Percentiles rank a stretch among this genome's conserved stretches.
These are phyloP conservation scores for Furnarius figulus DNA, from an alignment of 2,113 vertebrate species.

Conservation along the genomic window DNA sequence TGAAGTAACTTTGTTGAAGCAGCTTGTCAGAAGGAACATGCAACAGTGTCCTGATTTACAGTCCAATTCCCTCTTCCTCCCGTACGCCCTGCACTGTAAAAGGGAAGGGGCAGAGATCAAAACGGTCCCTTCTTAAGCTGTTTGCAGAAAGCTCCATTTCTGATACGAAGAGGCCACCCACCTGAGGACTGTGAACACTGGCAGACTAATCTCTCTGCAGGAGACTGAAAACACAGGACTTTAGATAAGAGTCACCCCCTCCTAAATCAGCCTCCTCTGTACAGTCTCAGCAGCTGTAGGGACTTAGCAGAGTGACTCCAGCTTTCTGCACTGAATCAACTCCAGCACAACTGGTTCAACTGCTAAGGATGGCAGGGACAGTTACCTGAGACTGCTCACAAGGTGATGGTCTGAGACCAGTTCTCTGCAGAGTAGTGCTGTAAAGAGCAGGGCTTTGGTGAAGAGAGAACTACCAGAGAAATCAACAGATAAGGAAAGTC, in stretches of 20 bases:
- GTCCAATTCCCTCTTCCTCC: background rate
- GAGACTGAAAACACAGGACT: background rate
- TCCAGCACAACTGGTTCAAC: background rate
- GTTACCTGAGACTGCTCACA: background rate
- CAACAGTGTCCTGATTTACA: conserved; percentile 19
- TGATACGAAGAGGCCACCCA: background rate
- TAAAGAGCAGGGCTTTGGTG: background rate
- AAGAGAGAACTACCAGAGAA: background rate
- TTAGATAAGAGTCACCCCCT: background rate
- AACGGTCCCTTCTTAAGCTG: background rate
- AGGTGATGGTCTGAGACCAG: background rate
- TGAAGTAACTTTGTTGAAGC: background rate
- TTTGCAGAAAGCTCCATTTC: background rate
- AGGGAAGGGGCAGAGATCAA: background rate
- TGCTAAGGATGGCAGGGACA: background rate
- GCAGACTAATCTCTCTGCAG: background rate
- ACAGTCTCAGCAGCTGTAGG: background rate
- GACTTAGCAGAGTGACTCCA: background rate
- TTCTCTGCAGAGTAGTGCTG: background rate
- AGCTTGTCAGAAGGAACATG: background rate
- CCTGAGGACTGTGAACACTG: background rate
- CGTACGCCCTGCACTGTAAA: background rate
- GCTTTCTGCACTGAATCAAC: background rate
- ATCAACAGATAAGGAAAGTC: background rate
- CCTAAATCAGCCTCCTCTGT: background rate